Conservation (phyloP, 2,113 vertebrate species). For the Tonatia bakeri region DNA sequence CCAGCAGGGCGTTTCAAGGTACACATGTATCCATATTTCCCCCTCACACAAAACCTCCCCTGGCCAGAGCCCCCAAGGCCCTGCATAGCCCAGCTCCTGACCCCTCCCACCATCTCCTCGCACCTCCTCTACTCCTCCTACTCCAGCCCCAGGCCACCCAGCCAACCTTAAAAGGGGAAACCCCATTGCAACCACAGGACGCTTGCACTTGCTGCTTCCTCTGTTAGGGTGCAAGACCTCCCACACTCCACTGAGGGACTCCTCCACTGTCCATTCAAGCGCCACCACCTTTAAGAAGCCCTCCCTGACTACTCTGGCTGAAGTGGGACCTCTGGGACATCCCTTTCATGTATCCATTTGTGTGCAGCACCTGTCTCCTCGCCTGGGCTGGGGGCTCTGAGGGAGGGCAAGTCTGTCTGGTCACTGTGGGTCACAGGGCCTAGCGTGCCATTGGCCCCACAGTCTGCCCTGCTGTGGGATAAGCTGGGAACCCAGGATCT, state of each 20-base stretch:
- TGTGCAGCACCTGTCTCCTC: not conserved
- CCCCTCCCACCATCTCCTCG: not conserved
- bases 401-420: not conserved
- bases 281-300: not conserved
- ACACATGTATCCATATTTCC: not conserved
- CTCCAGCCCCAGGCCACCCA: not conserved
- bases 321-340: not conserved
- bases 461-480: not conserved
- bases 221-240: not conserved
- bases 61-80: too few species aligned
- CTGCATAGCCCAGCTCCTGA: fast-evolving
- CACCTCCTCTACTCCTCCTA: not conserved
- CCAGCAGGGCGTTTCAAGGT: not conserved
- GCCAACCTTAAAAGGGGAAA: not conserved
- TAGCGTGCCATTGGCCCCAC: too few species aligned
- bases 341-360: not conserved
- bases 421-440: not conserved
- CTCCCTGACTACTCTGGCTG: not conserved
- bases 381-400: not conserved
- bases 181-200: not conserved
- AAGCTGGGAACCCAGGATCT: fast-evolving
- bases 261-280: not conserved
- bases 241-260: fast-evolving
- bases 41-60: not conserved
- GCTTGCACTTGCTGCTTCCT: not conserved